phyloP scores from a whole-genome alignment of 1,140 invertebrate species.

The Druon quercuslanigerum region DNA sequence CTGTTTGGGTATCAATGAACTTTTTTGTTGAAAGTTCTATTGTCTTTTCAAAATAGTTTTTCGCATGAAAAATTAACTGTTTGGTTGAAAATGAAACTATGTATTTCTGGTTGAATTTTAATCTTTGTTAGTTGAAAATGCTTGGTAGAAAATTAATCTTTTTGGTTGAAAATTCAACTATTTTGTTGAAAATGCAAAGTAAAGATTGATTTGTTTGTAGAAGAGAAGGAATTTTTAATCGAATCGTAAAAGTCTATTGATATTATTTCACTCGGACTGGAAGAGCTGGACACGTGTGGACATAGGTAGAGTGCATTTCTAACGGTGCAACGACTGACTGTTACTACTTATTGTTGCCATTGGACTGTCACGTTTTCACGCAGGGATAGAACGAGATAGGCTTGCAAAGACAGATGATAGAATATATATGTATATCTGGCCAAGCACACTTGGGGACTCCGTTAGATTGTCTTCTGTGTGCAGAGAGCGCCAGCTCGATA shows the following conservation, averaged over 20 bases:
- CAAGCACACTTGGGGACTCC: constrained; percentile 2
- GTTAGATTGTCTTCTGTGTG: constrained; percentile 12
- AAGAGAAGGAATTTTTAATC: constrained; percentile 4
- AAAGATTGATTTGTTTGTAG: constrained; percentile 11
- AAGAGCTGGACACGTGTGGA: constrained; percentile 12
- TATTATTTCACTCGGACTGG: constrained; percentile 5
- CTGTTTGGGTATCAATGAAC: too few relatives aligned
- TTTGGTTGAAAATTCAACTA: too few relatives aligned
- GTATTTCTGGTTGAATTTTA: too few relatives aligned
- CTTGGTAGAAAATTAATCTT: too few relatives aligned
- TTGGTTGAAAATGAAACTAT: too few relatives aligned
- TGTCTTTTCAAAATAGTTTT: too few relatives aligned
- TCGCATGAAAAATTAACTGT: too few relatives aligned
- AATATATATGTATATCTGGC: constrained; percentile 24
- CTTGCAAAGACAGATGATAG: constrained; percentile 5
- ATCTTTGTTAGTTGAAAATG: too few relatives aligned
- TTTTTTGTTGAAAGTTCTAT: too few relatives aligned
- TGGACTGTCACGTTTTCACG: constrained; percentile 11
- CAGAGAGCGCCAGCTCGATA: background rate
- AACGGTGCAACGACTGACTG: constrained; percentile 21
- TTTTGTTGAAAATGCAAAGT: background rate
- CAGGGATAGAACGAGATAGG: constrained; percentile 11
- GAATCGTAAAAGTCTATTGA: constrained; percentile 25
- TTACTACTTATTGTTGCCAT: constrained; percentile 16
- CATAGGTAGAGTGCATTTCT: constrained; percentile 18